Evolutionary conservation across 2,113 vertebrate genomes (phyloP).

Genomic region (Coturnix japonica): DNA sequence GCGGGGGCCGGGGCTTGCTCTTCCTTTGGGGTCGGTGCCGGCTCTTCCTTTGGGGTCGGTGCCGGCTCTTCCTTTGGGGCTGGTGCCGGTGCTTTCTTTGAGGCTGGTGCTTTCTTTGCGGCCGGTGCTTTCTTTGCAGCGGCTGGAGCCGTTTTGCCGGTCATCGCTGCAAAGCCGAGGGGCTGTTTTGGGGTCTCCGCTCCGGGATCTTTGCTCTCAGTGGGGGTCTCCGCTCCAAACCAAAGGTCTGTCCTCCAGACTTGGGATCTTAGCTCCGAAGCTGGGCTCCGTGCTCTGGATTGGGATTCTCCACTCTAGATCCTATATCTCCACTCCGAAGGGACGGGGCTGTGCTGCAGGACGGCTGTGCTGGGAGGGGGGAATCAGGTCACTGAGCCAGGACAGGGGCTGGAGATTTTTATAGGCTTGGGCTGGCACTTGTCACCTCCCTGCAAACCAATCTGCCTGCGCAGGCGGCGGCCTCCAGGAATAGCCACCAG

Average conservation of each 20-base stretch:
- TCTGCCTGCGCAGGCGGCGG: constrained; percentile 56
- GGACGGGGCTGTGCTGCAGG: accelerated
- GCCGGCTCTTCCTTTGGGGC: background rate
- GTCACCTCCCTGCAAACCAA: constrained; percentile 65
- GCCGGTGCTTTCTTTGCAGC: background rate
- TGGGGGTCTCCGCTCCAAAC: background rate
- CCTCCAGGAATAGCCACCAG: constrained; percentile 64
- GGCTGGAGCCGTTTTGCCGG: constrained; percentile 29
- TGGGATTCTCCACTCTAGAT: background rate
- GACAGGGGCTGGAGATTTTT: constrained; percentile 43
- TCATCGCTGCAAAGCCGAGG: constrained; percentile 8
- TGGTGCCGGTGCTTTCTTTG: background rate
- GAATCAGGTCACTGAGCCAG: constrained; percentile 30
- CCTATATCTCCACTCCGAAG: background rate
- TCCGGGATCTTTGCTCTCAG: background rate
- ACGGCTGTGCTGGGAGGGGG: background rate
- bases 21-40: background rate
- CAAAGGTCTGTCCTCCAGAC: constrained; percentile 7
- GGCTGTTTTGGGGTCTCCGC: background rate
- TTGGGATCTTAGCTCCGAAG: background rate
- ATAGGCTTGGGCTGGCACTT: constrained; percentile 64
- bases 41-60: background rate
- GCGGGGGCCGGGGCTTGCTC: background rate
- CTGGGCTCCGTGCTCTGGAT: background rate
- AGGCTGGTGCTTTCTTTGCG: background rate